These are phyloP conservation scores for Gadus chalcogrammus DNA, from an alignment of 2,113 vertebrate species.

Conservation along the genomic window DNA sequence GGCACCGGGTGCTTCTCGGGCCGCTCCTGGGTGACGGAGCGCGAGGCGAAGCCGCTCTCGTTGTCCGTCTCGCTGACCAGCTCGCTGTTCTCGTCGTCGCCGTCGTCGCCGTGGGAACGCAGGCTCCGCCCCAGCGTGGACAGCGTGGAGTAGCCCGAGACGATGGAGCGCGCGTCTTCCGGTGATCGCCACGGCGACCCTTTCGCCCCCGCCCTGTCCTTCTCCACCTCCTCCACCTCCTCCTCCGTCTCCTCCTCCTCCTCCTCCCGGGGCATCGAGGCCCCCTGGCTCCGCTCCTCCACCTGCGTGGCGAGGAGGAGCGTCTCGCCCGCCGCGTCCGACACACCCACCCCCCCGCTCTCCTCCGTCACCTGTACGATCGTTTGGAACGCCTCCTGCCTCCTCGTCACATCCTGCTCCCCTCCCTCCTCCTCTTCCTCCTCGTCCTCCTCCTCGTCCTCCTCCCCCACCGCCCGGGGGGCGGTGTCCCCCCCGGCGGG, in stretches of 20 bases:
- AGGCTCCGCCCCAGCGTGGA: conserved; percentile 88
- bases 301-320: too few species aligned
- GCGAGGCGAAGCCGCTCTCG: conserved; percentile 81
- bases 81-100: conserved; percentile 92
- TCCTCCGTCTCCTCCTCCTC: conserved; percentile 73
- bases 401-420: conserved; percentile 40
- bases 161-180: conserved; percentile 87
- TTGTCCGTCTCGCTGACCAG: conserved; percentile 88
- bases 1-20: conserved; percentile 52
- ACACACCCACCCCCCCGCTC: conserved; percentile 26
- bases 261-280: conserved; percentile 55
- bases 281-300: too few species aligned
- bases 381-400: conserved; percentile 2
- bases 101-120: conserved; percentile 84
- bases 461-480: conserved; percentile 70
- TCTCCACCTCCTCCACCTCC: conserved; percentile 63
- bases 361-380: conserved; percentile 44
- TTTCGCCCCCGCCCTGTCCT: conserved; percentile 51
- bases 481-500: conserved; percentile 47
- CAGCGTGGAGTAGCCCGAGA: conserved; percentile 93
- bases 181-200: conserved; percentile 59
- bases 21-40: conserved; percentile 74
- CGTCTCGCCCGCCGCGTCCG: too few species aligned
- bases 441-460: conserved; percentile 70
- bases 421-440: conserved; percentile 56